Base-by-base conservation (phyloP, 2,797 vertebrate genomes). In the Sparus aurata region DNA sequence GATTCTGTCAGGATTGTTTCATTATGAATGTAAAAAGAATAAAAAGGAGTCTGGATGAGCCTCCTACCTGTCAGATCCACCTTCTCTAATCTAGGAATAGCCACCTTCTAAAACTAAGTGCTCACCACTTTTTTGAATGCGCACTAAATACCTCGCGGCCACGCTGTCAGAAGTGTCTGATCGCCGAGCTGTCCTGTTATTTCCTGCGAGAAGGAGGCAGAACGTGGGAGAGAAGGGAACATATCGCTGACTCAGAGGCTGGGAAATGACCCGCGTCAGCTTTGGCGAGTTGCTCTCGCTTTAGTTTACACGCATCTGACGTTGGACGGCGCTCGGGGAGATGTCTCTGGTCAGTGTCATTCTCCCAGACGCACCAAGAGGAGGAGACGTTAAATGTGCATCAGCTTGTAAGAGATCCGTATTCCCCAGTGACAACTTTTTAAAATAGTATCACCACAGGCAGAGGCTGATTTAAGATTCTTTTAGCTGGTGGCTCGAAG, bases 371-470 rank as follows among this genome's bases (percentile, higher is more conserved):
- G 47, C 34, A 41, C 34, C 34, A 46, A 17, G 50, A 72, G 82
- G 77, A 82, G 18, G 43, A 0, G 55, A 23, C 72, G 73, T 49
- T 60, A 66, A 86, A 77, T 54, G 76, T 63, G 73, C 77, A 66
- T 82, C 70, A 54, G 74, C 63, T 58, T 57, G 71, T 50, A 55
- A 47, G 80, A 80, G 69, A 76, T 73, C 69, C 67, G 79, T 34
- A 15, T 57, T 87, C 85, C 78, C 83, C 65, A 9, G 72, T 76
- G 84, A 87, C 50, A 67, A 59, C 23, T 81, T 45, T 38, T 74
- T 78, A 76, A 88, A 89, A 86, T 79, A 84, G 81, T 4, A 78
- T 73, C 83, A 60, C 73, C 69, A 68, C 64, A 84, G 79, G 86
- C 79, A 52, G 22, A 27, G 46, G 84, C 72, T 70, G 71, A 61